Percentiles rank a stretch among this genome's conserved stretches.
Conservation (phyloP, 2,888 invertebrate species). For the Ischnura elegans region DNA sequence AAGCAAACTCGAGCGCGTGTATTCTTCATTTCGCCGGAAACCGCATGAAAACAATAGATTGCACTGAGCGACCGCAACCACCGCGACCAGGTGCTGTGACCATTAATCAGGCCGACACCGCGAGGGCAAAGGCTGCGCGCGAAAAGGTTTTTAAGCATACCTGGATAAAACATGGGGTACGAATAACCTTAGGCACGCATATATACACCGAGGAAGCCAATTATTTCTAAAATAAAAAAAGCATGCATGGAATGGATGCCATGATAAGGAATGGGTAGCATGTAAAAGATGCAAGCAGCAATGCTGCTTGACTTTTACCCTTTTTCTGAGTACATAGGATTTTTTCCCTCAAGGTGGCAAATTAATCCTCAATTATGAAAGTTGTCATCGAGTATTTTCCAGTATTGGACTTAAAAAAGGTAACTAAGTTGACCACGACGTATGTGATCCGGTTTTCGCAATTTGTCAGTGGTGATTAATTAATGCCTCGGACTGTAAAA, state of each 20-base stretch:
- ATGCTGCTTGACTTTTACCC: background rate
- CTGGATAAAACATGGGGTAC: constrained; percentile 18
- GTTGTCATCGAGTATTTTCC: background rate
- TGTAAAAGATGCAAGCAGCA: background rate
- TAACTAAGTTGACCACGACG: too few species aligned
- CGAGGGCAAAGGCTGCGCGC: background rate
- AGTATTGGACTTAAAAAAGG: too few species aligned
- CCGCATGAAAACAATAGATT: constrained; percentile 14
- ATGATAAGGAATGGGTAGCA: background rate
- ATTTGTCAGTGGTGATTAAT: too few species aligned
- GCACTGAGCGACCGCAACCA: constrained; percentile 10
- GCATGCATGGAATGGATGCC: background rate
- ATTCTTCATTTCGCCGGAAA: constrained; percentile 29
- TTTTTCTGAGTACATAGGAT: background rate
- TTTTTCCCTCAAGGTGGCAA: background rate
- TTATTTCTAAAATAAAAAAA: background rate
- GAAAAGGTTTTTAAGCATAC: constrained; percentile 25
- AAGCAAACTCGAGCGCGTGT: background rate
- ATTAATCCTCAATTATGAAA: background rate
- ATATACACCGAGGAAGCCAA: background rate
- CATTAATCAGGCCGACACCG: constrained; percentile 2
- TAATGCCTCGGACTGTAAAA: too few species aligned
- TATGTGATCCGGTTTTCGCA: too few species aligned
- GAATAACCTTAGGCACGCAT: background rate
- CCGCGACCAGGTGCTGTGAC: constrained; percentile 6